phyloP scores from a whole-genome alignment of 2,113 vertebrate species.

The Drymodes brunneopygia region DNA sequence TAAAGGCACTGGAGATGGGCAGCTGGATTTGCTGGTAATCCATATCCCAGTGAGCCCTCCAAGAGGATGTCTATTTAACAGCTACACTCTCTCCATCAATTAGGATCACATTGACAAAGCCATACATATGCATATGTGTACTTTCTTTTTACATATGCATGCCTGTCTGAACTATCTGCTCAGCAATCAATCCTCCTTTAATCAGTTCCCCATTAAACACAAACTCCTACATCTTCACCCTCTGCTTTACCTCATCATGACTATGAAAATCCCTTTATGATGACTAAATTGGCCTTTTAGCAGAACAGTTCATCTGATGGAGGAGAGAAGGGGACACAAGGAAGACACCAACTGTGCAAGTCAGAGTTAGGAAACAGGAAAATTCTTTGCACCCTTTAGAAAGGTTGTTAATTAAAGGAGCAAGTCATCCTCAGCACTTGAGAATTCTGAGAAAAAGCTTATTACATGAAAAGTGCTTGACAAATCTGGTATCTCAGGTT shows the following conservation, averaged over 20 bases:
- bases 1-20: background rate
- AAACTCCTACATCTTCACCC: background rate
- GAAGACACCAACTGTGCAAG: background rate
- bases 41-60: background rate
- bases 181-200: background rate
- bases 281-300: background rate
- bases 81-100: background rate
- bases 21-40: constrained; percentile 10
- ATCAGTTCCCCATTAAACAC: background rate
- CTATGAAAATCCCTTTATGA: background rate
- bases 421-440: background rate
- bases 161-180: background rate
- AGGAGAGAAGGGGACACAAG: background rate
- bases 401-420: background rate
- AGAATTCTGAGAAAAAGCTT: background rate
- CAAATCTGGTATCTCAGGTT: background rate
- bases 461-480: background rate
- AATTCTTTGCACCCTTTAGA: background rate
- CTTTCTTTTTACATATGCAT: background rate
- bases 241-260: background rate
- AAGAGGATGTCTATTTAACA: background rate
- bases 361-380: background rate
- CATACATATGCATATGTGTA: background rate
- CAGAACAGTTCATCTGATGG: background rate
- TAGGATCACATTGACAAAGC: background rate